Conservation (phyloP, 2,113 vertebrate genomes). For the Fulica atra region DNA sequence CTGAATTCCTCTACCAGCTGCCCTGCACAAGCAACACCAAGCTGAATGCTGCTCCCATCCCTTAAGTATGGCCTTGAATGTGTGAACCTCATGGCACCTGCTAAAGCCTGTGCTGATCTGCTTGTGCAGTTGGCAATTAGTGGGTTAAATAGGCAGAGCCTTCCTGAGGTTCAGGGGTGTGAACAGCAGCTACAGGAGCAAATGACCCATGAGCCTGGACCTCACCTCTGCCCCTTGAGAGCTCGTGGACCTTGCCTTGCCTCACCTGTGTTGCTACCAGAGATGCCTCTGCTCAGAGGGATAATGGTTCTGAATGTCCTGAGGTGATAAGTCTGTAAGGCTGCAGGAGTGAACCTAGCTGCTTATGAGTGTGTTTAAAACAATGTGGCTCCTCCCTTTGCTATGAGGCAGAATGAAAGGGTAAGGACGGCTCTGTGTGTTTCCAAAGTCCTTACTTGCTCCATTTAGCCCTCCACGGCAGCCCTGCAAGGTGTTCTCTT, state of each 20-base stretch:
- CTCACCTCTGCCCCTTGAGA: not conserved
- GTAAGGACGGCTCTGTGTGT: not conserved
- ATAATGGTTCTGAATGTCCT: not conserved
- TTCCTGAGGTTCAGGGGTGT: not conserved
- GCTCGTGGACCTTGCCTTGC: not conserved
- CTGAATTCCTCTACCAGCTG: not conserved
- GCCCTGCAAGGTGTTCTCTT: not conserved
- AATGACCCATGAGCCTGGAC: not conserved
- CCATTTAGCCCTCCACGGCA: not conserved
- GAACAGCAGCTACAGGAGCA: not conserved
- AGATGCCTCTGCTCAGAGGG: not conserved
- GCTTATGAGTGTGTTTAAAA: not conserved
- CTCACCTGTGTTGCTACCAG: not conserved
- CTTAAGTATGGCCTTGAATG: rapidly evolving
- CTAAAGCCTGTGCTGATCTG: not conserved
- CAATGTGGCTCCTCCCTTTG: not conserved
- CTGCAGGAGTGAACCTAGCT: not conserved
- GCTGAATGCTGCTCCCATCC: not conserved
- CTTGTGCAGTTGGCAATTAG: rapidly evolving
- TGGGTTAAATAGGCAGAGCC: not conserved
- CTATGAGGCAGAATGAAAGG: not conserved
- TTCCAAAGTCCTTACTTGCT: not conserved
- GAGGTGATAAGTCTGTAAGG: not conserved
- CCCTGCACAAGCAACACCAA: not conserved
- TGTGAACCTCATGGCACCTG: rapidly evolving